Evolutionary conservation across 2,888 invertebrate species (phyloP), one percentile per base, ranked within the genome.

Genomic region (Xylota segnis): DNA sequence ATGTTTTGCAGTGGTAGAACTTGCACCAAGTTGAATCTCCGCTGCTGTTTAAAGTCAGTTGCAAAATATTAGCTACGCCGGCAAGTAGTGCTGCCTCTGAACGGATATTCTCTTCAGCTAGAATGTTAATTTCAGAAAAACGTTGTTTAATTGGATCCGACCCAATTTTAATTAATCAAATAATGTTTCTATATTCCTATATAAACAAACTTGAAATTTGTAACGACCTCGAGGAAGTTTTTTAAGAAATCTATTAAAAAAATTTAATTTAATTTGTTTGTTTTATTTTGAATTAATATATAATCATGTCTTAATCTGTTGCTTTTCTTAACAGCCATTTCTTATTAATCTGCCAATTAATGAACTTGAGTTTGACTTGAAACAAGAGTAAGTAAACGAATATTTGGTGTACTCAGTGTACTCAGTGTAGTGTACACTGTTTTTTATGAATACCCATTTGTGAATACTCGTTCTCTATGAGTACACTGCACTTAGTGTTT

Each of bases 121-220:
- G 66, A 76, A 66, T 47, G 43, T 16, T 76, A 43, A 59, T 74
- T 65, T 63, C 65, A 12, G 63, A 79, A 79, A 71, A 79, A 74
- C 52, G 52, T 29, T 50, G 32, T 47, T 34, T 16, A n/a, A 43
- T 75, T 75, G 63, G 54, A 63, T 63, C 74, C 56, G 65, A 75
- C 54, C 63, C 29, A 63, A 18, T 63, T 61, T 74, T 74, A 16
- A 7, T 74, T 16, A 74, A 63, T 10, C 61, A 74, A 75, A 65
- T 75, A 23, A 61, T 74, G 50, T 74, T 74, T 61, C 40, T 52
- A 59, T 37, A 72, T 54, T 54, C 27, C n/a, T n/a, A n/a, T n/a
- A n/a, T n/a, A n/a, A n/a, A n/a, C n/a, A 32, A 43, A 63, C 10
- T 74, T 63, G 43, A 63, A 45, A 63, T 52, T 23, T 63, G 61